Evolutionary conservation across 2,888 invertebrate genomes (phyloP).

Genomic region (Dicyrtoma fusca): DNA sequence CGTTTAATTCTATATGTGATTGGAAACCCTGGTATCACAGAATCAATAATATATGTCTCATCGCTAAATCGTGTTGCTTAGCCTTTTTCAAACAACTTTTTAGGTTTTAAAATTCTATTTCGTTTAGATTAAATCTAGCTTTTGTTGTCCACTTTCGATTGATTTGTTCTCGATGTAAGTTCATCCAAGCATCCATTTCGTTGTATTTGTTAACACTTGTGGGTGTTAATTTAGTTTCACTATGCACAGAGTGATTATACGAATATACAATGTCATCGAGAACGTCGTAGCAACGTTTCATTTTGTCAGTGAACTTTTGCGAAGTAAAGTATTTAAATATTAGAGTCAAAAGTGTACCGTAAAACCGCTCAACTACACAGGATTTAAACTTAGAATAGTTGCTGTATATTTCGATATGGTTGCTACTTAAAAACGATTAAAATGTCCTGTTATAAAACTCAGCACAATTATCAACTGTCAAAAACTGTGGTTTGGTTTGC

Average conservation of each 20-base stretch:
- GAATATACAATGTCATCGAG: constrained; percentile 3
- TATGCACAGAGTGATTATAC: constrained; percentile 35
- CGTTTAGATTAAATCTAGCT: not conserved
- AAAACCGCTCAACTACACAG: constrained; percentile 36
- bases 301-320: too few relatives aligned
- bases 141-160: not conserved
- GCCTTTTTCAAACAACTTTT: constrained; percentile 35
- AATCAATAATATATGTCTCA: not conserved
- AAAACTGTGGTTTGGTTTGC: not conserved
- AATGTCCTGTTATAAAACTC: constrained; percentile 33
- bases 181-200: constrained; percentile 26
- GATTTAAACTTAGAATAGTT: constrained; percentile 35
- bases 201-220: constrained; percentile 13
- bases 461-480: constrained; percentile 31
- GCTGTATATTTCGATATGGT: constrained; percentile 28
- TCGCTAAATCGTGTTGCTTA: constrained; percentile 32
- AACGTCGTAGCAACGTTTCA: constrained; percentile 33
- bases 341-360: constrained; percentile 34
- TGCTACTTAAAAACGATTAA: not conserved
- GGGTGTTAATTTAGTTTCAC: constrained; percentile 17
- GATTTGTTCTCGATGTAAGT: not conserved
- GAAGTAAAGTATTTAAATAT: constrained; percentile 33
- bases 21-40: constrained; percentile 6
- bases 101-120: not conserved
- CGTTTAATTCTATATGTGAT: not conserved